Percentiles rank a stretch among this genome's conserved stretches.
Conservation (phyloP, 2,888 invertebrate genomes). For the Perdita meconis region DNA sequence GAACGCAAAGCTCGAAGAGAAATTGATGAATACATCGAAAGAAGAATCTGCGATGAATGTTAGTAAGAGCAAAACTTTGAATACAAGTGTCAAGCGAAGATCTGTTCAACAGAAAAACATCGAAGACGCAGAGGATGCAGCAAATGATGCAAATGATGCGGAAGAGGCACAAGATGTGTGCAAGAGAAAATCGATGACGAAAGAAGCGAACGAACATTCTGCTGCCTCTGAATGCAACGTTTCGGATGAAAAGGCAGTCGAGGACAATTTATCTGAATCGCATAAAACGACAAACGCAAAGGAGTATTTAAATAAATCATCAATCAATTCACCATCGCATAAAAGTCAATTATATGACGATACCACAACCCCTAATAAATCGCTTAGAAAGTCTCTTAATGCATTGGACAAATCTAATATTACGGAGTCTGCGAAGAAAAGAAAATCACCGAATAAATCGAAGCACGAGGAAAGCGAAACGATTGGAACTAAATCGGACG, state of each 20-base stretch:
- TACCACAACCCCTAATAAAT: conserved; percentile 8
- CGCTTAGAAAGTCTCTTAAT: conserved; percentile 31
- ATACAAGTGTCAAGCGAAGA: neutral
- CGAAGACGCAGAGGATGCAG: neutral
- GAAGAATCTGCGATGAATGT: conserved; percentile 17
- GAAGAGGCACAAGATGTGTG: neutral
- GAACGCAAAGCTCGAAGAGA: neutral
- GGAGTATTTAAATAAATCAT: neutral
- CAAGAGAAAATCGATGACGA: conserved; percentile 1
- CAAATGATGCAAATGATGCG: neutral
- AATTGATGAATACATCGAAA: neutral
- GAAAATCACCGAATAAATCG: conserved; percentile 41
- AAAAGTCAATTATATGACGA: conserved; percentile 1
- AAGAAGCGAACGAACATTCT: conserved; percentile 15
- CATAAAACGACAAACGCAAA: neutral
- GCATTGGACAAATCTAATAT: conserved; percentile 33
- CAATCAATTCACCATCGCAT: conserved; percentile 9
- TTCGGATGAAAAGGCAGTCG: conserved; percentile 3
- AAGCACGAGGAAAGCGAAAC: conserved; percentile 10
- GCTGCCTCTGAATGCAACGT: neutral
- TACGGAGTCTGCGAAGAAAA: conserved; percentile 33
- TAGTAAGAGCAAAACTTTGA: neutral
- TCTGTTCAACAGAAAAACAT: neutral
- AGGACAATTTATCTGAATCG: neutral
- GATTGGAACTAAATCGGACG: conserved; percentile 10